These are phyloP conservation scores for Pholis gunnellus DNA, from an alignment of 2,113 vertebrate genomes.

Conservation along the genomic window DNA sequence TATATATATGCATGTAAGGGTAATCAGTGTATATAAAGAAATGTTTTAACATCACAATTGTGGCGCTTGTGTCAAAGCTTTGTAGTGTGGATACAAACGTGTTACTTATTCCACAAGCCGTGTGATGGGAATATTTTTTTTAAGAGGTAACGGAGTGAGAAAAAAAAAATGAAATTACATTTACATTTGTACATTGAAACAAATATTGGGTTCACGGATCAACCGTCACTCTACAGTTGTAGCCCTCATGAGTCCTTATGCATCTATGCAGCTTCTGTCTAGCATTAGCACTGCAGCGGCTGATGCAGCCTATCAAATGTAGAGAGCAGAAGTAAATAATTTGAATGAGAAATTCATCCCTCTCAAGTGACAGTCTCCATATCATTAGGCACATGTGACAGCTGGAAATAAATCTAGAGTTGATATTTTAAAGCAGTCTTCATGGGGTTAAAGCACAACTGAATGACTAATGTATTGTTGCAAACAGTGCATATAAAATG, in stretches of 20 bases:
- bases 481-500: not conserved
- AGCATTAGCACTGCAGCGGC: constrained; percentile 44
- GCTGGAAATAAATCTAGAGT: not conserved
- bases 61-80: constrained; percentile 14
- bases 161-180: constrained; percentile 47
- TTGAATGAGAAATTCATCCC: not conserved
- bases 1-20: constrained; percentile 6
- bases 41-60: constrained; percentile 14
- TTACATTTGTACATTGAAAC: constrained; percentile 67
- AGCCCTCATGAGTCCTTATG: constrained; percentile 15
- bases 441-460: not conserved
- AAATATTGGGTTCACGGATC: constrained; percentile 64
- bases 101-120: constrained; percentile 18
- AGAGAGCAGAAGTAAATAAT: constrained; percentile 18
- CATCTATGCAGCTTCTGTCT: constrained; percentile 31
- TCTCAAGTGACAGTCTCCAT: constrained; percentile 19
- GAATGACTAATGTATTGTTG: not conserved
- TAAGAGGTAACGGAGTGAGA: constrained; percentile 47
- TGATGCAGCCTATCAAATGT: constrained; percentile 60
- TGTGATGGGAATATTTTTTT: constrained; percentile 30
- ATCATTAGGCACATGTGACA: constrained; percentile 1
- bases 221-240: constrained; percentile 57
- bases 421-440: not conserved
- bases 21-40: constrained; percentile 24
- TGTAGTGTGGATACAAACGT: constrained; percentile 13